Evolutionary conservation across 2,113 vertebrate genomes (phyloP).

Genomic region (Prolemur simus): DNA sequence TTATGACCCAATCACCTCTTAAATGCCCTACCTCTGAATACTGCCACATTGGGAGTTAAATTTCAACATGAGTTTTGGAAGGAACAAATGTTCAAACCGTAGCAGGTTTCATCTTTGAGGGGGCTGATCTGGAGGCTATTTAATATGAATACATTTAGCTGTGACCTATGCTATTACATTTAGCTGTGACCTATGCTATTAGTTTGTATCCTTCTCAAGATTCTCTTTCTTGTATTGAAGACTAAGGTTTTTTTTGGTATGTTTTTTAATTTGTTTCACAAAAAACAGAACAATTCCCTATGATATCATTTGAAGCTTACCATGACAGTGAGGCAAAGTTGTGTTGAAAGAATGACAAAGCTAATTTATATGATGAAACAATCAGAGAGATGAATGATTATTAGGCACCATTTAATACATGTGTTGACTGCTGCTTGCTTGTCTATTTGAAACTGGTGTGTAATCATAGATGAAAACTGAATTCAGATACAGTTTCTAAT

Average conservation of each 20-base stretch:
- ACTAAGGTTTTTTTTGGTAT: not conserved
- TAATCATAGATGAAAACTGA: slow-evolving; percentile 9
- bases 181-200: not conserved
- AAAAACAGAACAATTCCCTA: slow-evolving; percentile 14
- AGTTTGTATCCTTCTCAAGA: not conserved
- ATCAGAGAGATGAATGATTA: slow-evolving; percentile 14
- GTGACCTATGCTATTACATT: not conserved
- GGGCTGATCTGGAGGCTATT: not conserved
- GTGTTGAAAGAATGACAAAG: not conserved
- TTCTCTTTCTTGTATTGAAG: not conserved
- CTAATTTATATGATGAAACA: slow-evolving; percentile 42
- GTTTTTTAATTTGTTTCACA: not conserved
- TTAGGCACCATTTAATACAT: slow-evolving; percentile 1
- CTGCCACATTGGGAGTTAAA: not conserved
- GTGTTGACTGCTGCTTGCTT: slow-evolving; percentile 34
- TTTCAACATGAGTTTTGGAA: not conserved
- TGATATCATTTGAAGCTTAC: not conserved
- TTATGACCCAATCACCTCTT: not conserved
- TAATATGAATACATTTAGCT: not conserved
- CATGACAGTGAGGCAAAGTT: not conserved
- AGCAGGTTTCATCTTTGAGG: not conserved
- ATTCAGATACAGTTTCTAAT: slow-evolving; percentile 2
- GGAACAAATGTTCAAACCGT: not conserved
- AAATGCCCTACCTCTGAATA: not conserved
- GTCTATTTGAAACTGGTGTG: slow-evolving; percentile 5